Conservation (phyloP, 1,140 invertebrate species). For the Hyphantria cunea region DNA sequence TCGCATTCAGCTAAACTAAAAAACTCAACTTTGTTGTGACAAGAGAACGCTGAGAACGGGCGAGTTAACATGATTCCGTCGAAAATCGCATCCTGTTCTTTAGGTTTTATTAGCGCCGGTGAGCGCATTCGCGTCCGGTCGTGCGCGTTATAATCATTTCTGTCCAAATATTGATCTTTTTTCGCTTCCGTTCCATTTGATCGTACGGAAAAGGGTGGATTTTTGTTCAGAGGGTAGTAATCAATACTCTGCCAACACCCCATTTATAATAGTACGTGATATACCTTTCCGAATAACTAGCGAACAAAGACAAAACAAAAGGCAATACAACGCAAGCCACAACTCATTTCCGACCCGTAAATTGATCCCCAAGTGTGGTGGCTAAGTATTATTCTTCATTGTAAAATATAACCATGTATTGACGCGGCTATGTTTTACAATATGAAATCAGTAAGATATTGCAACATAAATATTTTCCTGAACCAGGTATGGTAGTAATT, state of each 20-base stretch:
- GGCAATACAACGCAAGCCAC: constrained; percentile 4
- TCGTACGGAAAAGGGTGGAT: constrained; percentile 56
- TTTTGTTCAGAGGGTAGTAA: constrained; percentile 58
- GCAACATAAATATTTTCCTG: no score
- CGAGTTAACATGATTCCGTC: constrained; percentile 67
- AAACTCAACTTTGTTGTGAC: constrained; percentile 60
- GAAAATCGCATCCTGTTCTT: constrained; percentile 76
- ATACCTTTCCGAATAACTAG: constrained; percentile 14
- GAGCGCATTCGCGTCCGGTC: constrained; percentile 66
- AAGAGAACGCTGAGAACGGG: constrained; percentile 58
- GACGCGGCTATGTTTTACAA: no score
- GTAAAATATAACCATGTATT: no score
- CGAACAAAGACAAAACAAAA: constrained; percentile 3
- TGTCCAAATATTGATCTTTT: constrained; percentile 80
- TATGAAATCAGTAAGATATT: no score
- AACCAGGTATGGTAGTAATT: no score
- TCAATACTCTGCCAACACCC: constrained; percentile 56
- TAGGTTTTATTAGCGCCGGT: constrained; percentile 68
- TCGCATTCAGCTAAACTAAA: constrained; percentile 47
- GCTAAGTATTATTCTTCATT: no score
- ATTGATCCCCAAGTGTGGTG: not conserved
- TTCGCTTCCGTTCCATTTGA: constrained; percentile 62
- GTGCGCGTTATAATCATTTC: constrained; percentile 66
- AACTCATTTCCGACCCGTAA: constrained; percentile 1
- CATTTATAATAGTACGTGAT: constrained; percentile 43